Percentiles rank a stretch among this genome's conserved stretches.
Conservation (phyloP, 2,888 invertebrate genomes). For the Neoitamus cyanurus region DNA sequence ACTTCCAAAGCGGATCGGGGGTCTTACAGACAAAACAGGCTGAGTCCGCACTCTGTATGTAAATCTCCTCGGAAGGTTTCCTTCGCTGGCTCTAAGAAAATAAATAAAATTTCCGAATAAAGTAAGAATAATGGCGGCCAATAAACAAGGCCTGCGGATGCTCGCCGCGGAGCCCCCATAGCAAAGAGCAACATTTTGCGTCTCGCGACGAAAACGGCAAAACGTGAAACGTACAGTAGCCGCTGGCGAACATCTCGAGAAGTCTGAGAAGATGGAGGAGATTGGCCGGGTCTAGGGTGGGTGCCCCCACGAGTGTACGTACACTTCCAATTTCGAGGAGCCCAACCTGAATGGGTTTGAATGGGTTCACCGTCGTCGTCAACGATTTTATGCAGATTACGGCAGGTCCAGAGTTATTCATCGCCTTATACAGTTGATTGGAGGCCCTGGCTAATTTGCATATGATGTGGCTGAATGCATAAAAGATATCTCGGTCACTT, state of each 20-base stretch:
- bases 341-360: background rate
- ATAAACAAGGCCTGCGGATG: slow-evolving; percentile 20
- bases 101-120: slow-evolving; percentile 25
- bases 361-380: background rate
- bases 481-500: slow-evolving; percentile 17
- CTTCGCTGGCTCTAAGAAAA: background rate
- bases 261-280: background rate
- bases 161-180: background rate
- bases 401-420: background rate
- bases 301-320: background rate
- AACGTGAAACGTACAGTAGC: background rate
- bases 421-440: background rate
- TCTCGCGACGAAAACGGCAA: background rate
- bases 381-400: background rate
- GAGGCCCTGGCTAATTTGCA: slow-evolving; percentile 10
- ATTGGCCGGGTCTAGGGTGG: background rate
- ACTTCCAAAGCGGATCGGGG: background rate
- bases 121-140: slow-evolving; percentile 21
- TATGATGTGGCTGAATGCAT: slow-evolving; percentile 4
- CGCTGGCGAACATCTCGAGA: background rate
- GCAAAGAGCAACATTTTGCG: background rate
- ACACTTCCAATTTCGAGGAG: background rate
- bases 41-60: background rate
- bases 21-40: background rate
- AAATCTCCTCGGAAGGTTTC: slow-evolving; percentile 13